Percentiles rank a stretch among this genome's conserved stretches.
Evolutionary conservation across 1,140 invertebrate genomes (phyloP).

Genomic region (Orchesella cincta): DNA sequence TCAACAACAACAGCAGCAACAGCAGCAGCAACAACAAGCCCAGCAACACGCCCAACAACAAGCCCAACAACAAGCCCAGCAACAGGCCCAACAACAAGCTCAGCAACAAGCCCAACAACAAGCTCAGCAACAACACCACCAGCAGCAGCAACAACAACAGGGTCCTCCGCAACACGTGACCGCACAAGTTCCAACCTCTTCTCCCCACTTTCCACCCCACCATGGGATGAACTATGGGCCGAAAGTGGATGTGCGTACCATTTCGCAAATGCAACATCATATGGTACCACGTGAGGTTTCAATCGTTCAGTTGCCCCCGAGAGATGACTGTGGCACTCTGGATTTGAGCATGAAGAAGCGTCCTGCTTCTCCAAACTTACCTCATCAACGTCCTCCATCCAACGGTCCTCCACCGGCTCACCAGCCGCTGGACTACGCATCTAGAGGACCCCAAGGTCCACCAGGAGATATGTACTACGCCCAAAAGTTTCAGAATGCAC

Average conservation of each 20-base stretch:
- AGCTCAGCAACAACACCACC: not conserved
- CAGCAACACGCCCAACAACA: too few relatives aligned
- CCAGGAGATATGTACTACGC: constrained; percentile 8
- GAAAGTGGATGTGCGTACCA: constrained; percentile 34
- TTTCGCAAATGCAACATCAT: constrained; percentile 39
- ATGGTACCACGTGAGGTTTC: constrained; percentile 36
- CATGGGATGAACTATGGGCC: constrained; percentile 37
- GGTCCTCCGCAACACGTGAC: constrained; percentile 49
- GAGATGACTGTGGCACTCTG: constrained; percentile 66
- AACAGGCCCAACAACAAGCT: too few relatives aligned
- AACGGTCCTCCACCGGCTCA: constrained; percentile 51
- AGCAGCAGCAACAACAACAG: too few relatives aligned
- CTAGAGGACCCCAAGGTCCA: constrained; percentile 29
- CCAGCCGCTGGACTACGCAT: constrained; percentile 42
- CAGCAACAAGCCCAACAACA: constrained; percentile 50
- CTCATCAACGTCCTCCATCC: constrained; percentile 39
- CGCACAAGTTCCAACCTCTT: constrained; percentile 34
- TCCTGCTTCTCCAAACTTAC: constrained; percentile 34
- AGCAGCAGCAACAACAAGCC: not conserved
- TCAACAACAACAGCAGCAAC: constrained; percentile 21
- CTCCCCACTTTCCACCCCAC: constrained; percentile 32
- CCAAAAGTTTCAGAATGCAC: constrained; percentile 7
- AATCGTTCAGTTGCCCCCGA: constrained; percentile 17
- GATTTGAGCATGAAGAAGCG: constrained; percentile 78
- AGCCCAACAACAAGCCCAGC: not conserved